Base-by-base conservation (phyloP, 2,113 vertebrate genomes). In the Rhinoderma darwinii region DNA sequence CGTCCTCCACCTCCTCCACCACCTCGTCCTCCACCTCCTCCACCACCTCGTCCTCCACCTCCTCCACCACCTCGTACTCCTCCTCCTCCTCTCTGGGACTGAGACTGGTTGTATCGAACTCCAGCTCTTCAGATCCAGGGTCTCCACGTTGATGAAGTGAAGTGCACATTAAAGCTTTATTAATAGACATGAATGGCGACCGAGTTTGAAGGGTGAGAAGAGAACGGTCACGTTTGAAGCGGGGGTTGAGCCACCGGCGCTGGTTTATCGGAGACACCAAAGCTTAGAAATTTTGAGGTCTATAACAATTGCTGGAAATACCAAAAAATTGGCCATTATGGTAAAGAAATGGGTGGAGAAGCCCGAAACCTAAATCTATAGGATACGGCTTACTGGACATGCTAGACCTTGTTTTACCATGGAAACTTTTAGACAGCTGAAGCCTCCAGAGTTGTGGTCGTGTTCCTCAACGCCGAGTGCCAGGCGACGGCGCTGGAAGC, bases 381-480 rank as follows among this genome's bases (percentile, higher is more conserved):
- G 44, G 22, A n/a, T 7, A 12, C 10, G 22, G 4, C 37, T 25
- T 59, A 27, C 27, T 17, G 50, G 50, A 56, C 32, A 51, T 35
- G 47, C 32, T 35, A 84, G 32, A 12, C 82, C 61, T 25, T 4
- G 14, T n/a, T 12, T 59, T 27, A 73, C 81, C 20, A 86, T 92
- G 90, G 77, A 91, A 68, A 91, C 90, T 74, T 90, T 91, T 77
- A 61, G 92, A 83, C 88, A 91, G 10, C 88, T 95, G 79, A 95
- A 50, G 93, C 93, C 0, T 93, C 95, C 89, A 92, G 94, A 87
- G 27, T 56, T 72, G 75, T 94, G 94, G 93, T 96, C 94, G 25
- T 89, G 90, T 61, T 95, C 94, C 0, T 91, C 94, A 0, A 95
- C 93, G 78, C 95, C 94, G 4, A 88, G 89, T 17, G 81, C n/a